Evolutionary conservation across 2,888 invertebrate genomes (phyloP).

Genomic region (Imbricaverruca yamaguchii): DNA sequence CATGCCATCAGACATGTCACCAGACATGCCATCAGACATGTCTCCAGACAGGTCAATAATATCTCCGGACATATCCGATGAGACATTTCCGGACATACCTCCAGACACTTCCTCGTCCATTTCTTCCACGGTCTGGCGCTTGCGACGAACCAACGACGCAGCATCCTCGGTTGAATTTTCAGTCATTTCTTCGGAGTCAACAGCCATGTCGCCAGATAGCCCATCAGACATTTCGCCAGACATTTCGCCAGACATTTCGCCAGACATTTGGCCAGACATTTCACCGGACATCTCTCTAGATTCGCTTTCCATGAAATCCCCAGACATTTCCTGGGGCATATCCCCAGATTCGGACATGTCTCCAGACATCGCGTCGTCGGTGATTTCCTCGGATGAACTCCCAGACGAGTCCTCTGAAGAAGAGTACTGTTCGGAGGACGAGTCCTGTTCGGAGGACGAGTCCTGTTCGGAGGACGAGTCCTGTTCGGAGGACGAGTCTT

Average conservation of each 20-base stretch:
- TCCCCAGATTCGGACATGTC: background rate
- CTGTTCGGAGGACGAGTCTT: too few relatives aligned
- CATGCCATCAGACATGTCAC: constrained; percentile 21
- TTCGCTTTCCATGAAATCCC: too few relatives aligned
- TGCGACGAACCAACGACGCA: background rate
- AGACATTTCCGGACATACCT: background rate
- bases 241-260: background rate
- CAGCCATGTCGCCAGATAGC: background rate
- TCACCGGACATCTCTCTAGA: background rate
- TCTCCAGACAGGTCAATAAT: background rate
- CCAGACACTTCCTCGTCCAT: background rate
- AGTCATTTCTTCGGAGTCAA: background rate
- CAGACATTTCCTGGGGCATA: too few relatives aligned
- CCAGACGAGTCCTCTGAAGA: too few relatives aligned
- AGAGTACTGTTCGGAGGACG: too few relatives aligned
- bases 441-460: too few relatives aligned
- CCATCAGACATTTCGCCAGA: background rate
- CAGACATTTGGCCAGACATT: background rate
- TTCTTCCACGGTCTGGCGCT: background rate
- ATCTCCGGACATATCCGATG: constrained; percentile 42
- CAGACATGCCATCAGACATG: constrained; percentile 43
- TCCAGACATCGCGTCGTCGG: background rate
- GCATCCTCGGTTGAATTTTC: background rate
- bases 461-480: too few relatives aligned
- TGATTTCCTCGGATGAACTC: too few relatives aligned